Evolutionary conservation across 2,888 invertebrate genomes (phyloP).

Genomic region (Dryomyza anilis): DNA sequence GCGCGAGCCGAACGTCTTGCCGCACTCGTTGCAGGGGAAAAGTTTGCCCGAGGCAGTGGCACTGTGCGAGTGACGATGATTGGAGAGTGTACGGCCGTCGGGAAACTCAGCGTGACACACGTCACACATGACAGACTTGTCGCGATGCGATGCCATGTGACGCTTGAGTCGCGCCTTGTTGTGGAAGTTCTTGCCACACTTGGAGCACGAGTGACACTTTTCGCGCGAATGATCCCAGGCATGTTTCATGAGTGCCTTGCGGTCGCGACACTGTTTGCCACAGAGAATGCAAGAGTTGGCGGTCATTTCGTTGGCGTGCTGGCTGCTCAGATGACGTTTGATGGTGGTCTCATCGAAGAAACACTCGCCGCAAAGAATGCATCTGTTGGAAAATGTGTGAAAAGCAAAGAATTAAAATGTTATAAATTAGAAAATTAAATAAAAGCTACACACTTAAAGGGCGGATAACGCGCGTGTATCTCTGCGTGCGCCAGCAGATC

Average conservation of each 20-base stretch:
- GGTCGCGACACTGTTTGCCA: conserved; percentile 72
- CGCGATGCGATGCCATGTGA: conserved; percentile 74
- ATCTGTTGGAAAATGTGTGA: no score
- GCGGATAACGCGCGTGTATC: conserved; percentile 71
- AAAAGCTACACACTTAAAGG: conserved; percentile 60
- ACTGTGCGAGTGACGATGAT: conserved; percentile 71
- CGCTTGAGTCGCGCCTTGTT: conserved; percentile 70
- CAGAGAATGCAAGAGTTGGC: conserved; percentile 72
- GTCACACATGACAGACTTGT: conserved; percentile 72
- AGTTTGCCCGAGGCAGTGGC: conserved; percentile 65
- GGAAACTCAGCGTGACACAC: conserved; percentile 75
- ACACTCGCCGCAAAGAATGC: conserved; percentile 70
- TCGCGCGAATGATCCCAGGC: conserved; percentile 73
- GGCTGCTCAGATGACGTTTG: conserved; percentile 68
- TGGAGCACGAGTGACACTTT: conserved; percentile 69
- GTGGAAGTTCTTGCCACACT: conserved; percentile 74
- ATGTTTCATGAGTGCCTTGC: conserved; percentile 70
- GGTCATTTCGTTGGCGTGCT: conserved; percentile 68
- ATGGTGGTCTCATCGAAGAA: conserved; percentile 69
- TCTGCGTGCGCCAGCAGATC: conserved; percentile 81
- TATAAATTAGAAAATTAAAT: background rate
- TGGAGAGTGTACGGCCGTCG: conserved; percentile 72
- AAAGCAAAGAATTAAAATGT: background rate
- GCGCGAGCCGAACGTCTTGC: conserved; percentile 84
- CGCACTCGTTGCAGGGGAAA: conserved; percentile 83